These are phyloP conservation scores for Athrips mouffetella DNA, from an alignment of 2,888 invertebrate genomes.

Conservation along the genomic window DNA sequence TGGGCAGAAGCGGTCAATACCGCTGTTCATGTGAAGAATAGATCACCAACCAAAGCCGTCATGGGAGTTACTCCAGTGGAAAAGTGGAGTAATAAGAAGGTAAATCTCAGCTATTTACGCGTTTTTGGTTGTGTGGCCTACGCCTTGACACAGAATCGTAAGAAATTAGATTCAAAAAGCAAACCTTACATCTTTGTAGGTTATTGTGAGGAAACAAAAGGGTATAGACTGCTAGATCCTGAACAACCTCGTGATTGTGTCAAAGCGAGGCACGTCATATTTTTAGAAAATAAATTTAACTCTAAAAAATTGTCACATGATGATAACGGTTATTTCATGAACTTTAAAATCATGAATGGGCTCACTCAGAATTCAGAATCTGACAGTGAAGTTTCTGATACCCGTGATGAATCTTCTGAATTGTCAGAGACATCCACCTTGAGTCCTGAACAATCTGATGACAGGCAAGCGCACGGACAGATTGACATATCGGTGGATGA, in stretches of 20 bases:
- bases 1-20: neutral
- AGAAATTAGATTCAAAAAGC: neutral
- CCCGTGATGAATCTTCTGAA: no score
- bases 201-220: neutral
- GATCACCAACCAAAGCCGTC: neutral
- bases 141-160: neutral
- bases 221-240: neutral
- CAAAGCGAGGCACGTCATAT: neutral
- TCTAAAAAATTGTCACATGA: neutral
- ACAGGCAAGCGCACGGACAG: no score
- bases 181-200: slow-evolving; percentile 1
- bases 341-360: no score
- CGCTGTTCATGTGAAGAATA: neutral
- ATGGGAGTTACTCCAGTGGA: neutral
- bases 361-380: no score
- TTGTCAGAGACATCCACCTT: no score
- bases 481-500: no score
- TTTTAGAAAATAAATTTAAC: neutral
- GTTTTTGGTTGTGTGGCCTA: neutral
- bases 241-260: neutral
- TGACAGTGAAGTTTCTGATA: no score
- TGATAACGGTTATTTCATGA: no score
- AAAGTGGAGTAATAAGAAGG: neutral
- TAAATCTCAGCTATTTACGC: neutral
- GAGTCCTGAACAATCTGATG: no score